Evolutionary conservation across 2,797 vertebrate genomes (phyloP), one percentile per base, ranked within the genome.

Genomic region (Sphaeramia orbicularis): DNA sequence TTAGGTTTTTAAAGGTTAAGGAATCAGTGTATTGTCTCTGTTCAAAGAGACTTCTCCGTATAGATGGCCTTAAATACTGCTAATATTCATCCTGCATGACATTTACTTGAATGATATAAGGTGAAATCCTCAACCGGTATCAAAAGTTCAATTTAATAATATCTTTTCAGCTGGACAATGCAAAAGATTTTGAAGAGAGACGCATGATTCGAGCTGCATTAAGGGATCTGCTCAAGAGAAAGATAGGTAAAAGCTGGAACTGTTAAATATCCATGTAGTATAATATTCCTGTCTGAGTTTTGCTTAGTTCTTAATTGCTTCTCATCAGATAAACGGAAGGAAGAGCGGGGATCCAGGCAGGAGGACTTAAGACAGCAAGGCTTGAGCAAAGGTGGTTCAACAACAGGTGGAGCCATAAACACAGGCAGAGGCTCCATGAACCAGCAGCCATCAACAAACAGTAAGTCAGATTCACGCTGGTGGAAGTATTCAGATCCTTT

Each of bases 171-270:
- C 76, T 99, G 86, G 97, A 99, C 80, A 91, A 41, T 42, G 90
- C 96, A 0, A 85, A 86, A 0, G 95, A 97, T 81, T 99, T 96
- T 54, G 96, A 99, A 70, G 95, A 98, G 79, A 94, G 96, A 40
- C 93, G 95, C 53, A 81, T 95, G 87, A 95, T 99, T 62, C 95
- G 98, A 42, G 93, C 96, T 0, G 96, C 96, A 1, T 90, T 99
- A 70, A 95, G 97, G 24, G 96, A 99, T 37, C 93, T 99, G 65
- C 94, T 97, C 37, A 97, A 97, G 78, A 95, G 91, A 80, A 99
- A 98, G 78, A 93, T 95, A 89, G 92, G 90, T 91, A 24, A 59
- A 61, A 54, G 50, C 63, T 57, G 10, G 21, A 7, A 11, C 9
- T 32, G 30, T 43, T 27, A n/a, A n/a, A 5, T n/a, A 21, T 44